A percentile compares a stretch with the other conserved stretches of the same genome.
Evolutionary conservation across 2,797 vertebrate genomes (phyloP).

Genomic region (Agapornis canus): DNA sequence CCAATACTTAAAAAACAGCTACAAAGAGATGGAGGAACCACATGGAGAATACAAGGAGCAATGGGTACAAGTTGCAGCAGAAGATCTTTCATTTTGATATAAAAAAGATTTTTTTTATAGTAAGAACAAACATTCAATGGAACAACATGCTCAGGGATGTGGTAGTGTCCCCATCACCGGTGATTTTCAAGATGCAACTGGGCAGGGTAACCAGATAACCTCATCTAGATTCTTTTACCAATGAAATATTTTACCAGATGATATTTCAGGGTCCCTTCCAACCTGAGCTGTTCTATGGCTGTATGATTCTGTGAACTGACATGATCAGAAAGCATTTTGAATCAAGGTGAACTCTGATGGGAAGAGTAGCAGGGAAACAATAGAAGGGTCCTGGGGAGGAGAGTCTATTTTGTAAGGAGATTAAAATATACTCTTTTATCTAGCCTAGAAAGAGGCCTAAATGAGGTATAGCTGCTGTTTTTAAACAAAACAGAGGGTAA

Average conservation of each 20-base stretch:
- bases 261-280: neutral
- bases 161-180: neutral
- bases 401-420: neutral
- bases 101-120: neutral
- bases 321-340: neutral
- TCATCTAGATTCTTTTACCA: neutral
- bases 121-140: neutral
- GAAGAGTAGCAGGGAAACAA: neutral
- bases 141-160: neutral
- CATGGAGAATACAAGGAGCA: neutral
- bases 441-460: neutral
- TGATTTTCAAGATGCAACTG: neutral
- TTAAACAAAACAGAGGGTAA: neutral
- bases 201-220: neutral
- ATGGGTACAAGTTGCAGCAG: neutral
- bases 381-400: neutral
- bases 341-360: neutral
- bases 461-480: neutral
- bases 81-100: neutral
- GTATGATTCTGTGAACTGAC: neutral
- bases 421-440: neutral
- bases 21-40: neutral
- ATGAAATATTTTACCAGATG: neutral
- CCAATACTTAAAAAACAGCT: neutral
- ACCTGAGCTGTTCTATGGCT: neutral